A percentile compares a stretch with the other conserved stretches of the same genome.
Conservation (phyloP, 1,140 invertebrate genomes). For the Wiebesia pumilae region DNA sequence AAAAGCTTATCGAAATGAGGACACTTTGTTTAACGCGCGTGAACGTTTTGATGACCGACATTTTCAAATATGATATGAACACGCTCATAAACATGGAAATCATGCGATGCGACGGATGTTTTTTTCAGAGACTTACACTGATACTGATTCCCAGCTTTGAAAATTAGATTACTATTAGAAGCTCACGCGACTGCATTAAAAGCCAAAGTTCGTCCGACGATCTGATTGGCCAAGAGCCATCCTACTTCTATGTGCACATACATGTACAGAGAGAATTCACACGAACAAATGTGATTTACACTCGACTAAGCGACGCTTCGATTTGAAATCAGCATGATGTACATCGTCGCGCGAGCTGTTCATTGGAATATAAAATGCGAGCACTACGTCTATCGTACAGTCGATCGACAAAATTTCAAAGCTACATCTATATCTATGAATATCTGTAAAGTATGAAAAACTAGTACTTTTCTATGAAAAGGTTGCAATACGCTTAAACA, state of each 20-base stretch:
- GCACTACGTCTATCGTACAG: conserved; percentile 10
- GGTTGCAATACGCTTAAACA: background rate
- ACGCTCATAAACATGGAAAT: background rate
- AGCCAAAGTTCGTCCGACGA: conserved; percentile 43
- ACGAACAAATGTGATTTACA: conserved; percentile 72
- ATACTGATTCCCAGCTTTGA: background rate
- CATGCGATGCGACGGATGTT: background rate
- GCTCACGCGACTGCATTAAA: conserved; percentile 49
- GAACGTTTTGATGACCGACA: background rate
- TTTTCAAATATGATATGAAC: background rate
- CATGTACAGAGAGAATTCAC: conserved; percentile 9
- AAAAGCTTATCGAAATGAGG: too few relatives aligned
- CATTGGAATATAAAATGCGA: conserved; percentile 64
- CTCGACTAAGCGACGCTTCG: conserved; percentile 73
- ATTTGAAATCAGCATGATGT: conserved; percentile 72
- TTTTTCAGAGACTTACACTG: background rate
- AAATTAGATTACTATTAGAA: conserved; percentile 41
- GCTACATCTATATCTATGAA: background rate
- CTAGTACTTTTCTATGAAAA: background rate
- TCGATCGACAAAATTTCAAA: conserved; percentile 6
- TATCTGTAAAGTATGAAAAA: background rate
- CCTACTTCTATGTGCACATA: background rate
- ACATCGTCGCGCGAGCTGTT: conserved; percentile 58
- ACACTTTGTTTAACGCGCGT: background rate
- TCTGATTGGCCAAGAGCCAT: conserved; percentile 47